Base-by-base conservation (phyloP, 2,113 vertebrate species). In the Cranoglanis bouderius region DNA sequence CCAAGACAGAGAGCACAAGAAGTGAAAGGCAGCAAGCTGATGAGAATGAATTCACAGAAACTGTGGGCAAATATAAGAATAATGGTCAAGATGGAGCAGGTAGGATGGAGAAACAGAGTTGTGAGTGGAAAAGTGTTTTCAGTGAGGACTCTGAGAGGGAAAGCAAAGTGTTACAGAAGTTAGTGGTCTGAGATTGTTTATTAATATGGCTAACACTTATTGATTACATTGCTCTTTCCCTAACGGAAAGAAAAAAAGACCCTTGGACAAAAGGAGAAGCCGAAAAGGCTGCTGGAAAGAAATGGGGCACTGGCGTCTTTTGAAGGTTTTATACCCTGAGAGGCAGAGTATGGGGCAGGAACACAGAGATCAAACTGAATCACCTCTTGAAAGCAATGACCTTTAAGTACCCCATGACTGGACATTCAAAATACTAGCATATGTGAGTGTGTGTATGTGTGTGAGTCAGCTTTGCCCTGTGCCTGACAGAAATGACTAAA, bases 371-470 rank as follows among this genome's bases (percentile, higher is more conserved):
- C 93, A 94, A 92, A 87, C 91, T 93, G 92, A 93, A 93, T 94
- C 91, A 94, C 92, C 92, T 78, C 84, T 94, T 95, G 93, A 92
- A 95, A 94, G 92, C 92, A 92, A 93, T 94, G 93, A 95, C 94
- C 94, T 94, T 94, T 94, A 94, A 94, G 92, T 89, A 92, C 90
- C 91, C 90, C 86, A 94, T 92, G 92, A 90, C 90, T 92, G 90
- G 91, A 87, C 90, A 91, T 53, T 78, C 49, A 92, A 92, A 88
- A 75, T 61, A 84, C 80, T 83, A 86, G 53, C 43, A 61, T 72
- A 75, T 88, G 63, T 87, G 85, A 80, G 84, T 86, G 70, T 57
- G 84, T 86, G 70, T 57, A 53, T 46, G 53, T 75, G 59, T 82
- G 81, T 88, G 57, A 35, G 35, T 84, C 67, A 53, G 53, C n/a